Evolutionary conservation across 2,888 invertebrate genomes (phyloP).

Genomic region (Elysia crispata): DNA sequence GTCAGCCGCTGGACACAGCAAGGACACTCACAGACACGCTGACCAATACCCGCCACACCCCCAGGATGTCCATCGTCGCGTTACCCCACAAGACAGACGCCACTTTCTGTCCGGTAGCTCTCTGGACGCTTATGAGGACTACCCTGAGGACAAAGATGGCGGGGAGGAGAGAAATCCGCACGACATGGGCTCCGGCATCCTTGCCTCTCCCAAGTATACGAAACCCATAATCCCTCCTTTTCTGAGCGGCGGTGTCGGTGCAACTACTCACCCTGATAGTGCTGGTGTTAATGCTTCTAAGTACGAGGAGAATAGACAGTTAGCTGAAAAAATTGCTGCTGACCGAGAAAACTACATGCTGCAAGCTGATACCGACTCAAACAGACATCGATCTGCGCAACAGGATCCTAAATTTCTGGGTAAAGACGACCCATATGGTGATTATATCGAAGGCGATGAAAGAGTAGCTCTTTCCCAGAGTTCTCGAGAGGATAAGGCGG

Average conservation of each 20-base stretch:
- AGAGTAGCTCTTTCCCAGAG: not conserved
- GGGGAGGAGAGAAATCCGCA: not conserved
- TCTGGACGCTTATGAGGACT: not conserved
- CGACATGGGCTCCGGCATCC: constrained; percentile 45
- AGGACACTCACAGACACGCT: no score
- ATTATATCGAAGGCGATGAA: constrained; percentile 41
- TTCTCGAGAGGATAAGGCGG: not conserved
- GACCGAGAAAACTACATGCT: not conserved
- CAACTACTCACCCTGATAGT: not conserved
- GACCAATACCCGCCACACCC: no score
- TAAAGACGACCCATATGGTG: not conserved
- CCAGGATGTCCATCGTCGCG: no score
- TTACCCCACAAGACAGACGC: not conserved
- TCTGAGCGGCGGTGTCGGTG: not conserved
- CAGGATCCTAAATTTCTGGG: not conserved
- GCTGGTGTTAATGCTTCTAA: constrained; percentile 16
- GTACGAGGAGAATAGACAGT: not conserved
- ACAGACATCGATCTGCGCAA: not conserved
- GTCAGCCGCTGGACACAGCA: no score
- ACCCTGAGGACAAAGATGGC: not conserved
- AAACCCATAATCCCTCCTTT: constrained; percentile 45
- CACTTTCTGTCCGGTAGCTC: not conserved
- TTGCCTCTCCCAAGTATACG: constrained; percentile 42
- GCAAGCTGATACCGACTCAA: no score
- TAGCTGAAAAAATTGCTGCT: not conserved